Conservation (phyloP, 2,113 vertebrate genomes). For the Hemiprocne comata region DNA sequence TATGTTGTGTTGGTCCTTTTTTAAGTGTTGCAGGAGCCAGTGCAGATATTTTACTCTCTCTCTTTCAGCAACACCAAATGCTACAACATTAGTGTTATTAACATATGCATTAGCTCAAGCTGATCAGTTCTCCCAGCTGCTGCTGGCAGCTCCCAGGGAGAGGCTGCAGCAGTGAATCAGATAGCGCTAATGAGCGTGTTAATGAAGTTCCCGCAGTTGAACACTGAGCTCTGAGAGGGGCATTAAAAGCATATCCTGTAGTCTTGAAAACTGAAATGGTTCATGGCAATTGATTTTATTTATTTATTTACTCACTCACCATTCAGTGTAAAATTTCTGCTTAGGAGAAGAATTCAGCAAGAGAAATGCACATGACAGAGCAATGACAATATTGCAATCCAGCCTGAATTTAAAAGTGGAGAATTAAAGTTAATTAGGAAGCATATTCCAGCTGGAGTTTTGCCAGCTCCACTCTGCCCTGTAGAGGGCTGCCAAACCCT, state of each 20-base stretch:
- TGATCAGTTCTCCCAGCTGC: slow-evolving; percentile 40
- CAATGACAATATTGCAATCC: neutral
- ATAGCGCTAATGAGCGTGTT: slow-evolving; percentile 66
- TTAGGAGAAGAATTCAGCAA: neutral
- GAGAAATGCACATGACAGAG: neutral
- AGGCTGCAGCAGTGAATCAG: slow-evolving; percentile 58
- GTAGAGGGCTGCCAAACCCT: slow-evolving; percentile 36
- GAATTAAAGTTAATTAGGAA: slow-evolving; percentile 55
- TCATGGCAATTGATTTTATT: neutral
- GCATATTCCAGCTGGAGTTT: slow-evolving; percentile 5
- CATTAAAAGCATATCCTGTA: slow-evolving; percentile 42
- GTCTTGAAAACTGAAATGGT: neutral
- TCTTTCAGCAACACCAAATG: slow-evolving; percentile 60
- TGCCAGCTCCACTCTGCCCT: slow-evolving; percentile 24
- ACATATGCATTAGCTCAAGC: slow-evolving; percentile 57
- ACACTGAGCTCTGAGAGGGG: neutral
- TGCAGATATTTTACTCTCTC: slow-evolving; percentile 52
- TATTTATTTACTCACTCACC: neutral
- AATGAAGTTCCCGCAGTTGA: slow-evolving; percentile 72
- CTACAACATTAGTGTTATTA: slow-evolving; percentile 57
- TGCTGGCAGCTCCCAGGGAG: slow-evolving; percentile 28
- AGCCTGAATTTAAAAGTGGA: neutral
- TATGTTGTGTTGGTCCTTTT: neutral
- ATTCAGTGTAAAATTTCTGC: neutral
- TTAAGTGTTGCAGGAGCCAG: slow-evolving; percentile 43